Evolutionary conservation across 2,797 vertebrate genomes (phyloP).

Genomic region (Coregonus sp.): DNA sequence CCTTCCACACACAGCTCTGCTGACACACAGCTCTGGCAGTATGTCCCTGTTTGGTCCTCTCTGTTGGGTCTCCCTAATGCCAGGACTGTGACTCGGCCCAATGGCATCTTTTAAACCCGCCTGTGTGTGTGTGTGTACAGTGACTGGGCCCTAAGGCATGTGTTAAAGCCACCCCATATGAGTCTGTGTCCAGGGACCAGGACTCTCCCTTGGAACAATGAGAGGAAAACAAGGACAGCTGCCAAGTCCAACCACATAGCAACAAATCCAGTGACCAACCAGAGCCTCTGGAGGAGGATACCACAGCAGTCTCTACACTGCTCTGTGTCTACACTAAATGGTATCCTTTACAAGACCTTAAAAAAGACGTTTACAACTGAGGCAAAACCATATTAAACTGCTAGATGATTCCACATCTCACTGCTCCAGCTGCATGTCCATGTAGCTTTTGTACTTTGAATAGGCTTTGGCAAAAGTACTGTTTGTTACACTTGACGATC

Average conservation of each 20-base stretch:
- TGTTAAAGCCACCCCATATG: constrained; percentile 63
- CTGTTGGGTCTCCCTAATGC: constrained; percentile 25
- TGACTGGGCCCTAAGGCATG: constrained; percentile 63
- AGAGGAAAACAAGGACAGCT: constrained; percentile 69
- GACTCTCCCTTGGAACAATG: constrained; percentile 53
- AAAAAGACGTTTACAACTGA: background rate
- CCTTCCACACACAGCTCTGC: constrained; percentile 9
- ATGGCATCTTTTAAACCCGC: constrained; percentile 67
- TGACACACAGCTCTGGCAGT: background rate
- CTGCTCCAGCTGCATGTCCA: background rate
- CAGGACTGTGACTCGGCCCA: background rate
- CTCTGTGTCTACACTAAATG: background rate
- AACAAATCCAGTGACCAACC: constrained; percentile 22
- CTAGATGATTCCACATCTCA: background rate
- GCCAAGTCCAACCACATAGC: constrained; percentile 48
- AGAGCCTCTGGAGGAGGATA: background rate
- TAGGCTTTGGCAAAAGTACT: too few species aligned
- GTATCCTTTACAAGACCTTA: background rate
- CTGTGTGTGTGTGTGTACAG: background rate
- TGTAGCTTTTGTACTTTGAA: background rate
- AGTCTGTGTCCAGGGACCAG: constrained; percentile 55
- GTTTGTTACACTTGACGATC: background rate
- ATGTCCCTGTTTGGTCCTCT: constrained; percentile 59
- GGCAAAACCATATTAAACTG: background rate
- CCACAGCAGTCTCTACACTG: background rate